phyloP scores from a whole-genome alignment of 2,113 vertebrate species.

The Trogon melanurus region DNA sequence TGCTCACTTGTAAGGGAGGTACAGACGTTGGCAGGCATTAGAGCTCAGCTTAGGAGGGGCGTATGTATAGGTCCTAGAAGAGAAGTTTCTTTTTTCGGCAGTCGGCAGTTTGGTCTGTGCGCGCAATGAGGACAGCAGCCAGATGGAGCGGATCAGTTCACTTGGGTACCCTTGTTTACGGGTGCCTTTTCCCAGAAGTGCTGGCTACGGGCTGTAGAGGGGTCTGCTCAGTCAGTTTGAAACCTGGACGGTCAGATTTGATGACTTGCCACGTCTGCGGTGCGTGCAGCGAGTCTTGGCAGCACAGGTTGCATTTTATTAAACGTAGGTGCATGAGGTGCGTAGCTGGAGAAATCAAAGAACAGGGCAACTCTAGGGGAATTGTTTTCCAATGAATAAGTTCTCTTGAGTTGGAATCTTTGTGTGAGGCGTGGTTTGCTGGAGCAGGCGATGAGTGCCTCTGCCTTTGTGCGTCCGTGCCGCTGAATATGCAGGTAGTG shows the following conservation, averaged over 20 bases:
- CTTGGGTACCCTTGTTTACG: background rate
- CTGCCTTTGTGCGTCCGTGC: background rate
- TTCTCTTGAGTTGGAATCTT: background rate
- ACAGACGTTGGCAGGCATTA: background rate
- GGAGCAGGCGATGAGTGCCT: background rate
- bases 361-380: background rate
- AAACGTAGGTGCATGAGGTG: accelerated
- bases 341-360: background rate
- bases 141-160: background rate
- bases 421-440: background rate
- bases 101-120: background rate
- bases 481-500: background rate
- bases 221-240: background rate
- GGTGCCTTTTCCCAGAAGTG: background rate
- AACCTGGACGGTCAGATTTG: too few species aligned
- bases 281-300: background rate
- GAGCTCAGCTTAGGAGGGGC: background rate
- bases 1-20: background rate
- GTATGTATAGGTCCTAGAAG: background rate
- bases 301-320: accelerated
- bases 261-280: accelerated
- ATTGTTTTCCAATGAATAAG: background rate
- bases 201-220: accelerated
- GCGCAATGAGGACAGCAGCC: background rate
- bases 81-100: background rate